A percentile compares a stretch with the other conserved stretches of the same genome.
These are phyloP conservation scores for Neosalanx taihuensis DNA, from an alignment of 2,797 vertebrate species.

Conservation along the genomic window DNA sequence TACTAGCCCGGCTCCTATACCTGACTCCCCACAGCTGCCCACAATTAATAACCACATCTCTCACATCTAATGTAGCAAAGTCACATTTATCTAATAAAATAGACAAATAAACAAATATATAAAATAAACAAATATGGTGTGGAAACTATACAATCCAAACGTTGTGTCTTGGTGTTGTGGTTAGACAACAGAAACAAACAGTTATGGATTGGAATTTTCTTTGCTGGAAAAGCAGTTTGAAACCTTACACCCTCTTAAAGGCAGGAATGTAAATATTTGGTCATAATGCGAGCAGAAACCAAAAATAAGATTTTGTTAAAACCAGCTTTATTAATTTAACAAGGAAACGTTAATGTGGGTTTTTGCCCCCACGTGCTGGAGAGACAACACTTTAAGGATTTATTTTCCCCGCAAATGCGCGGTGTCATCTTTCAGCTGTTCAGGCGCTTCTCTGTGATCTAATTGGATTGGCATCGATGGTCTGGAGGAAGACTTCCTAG, in stretches of 20 bases:
- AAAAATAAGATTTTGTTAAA: constrained; percentile 91
- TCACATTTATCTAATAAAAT: neutral
- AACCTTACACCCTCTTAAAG: constrained; percentile 89
- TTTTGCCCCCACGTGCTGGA: constrained; percentile 73
- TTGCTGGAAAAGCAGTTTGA: constrained; percentile 81
- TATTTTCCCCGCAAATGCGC: constrained; percentile 79
- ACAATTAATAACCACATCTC: constrained; percentile 33
- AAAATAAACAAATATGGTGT: neutral
- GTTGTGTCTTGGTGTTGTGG: constrained; percentile 49
- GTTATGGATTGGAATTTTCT: constrained; percentile 77
- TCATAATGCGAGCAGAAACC: constrained; percentile 82
- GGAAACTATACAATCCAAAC: constrained; percentile 12
- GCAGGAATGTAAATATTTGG: constrained; percentile 98
- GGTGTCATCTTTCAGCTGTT: constrained; percentile 86
- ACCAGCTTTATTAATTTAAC: constrained; percentile 88
- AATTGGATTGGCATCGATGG: constrained; percentile 91
- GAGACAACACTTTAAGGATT: constrained; percentile 84
- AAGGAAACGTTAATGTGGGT: constrained; percentile 83
- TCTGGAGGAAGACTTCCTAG: constrained; percentile 82
- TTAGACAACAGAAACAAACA: constrained; percentile 68
- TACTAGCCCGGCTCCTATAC: no score
- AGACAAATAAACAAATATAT: neutral
- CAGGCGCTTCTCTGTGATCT: constrained; percentile 77
- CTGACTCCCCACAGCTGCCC: constrained; percentile 29
- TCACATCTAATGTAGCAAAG: neutral